Conservation (phyloP, 2,797 vertebrate genomes). For the Muscicapa comitata region DNA sequence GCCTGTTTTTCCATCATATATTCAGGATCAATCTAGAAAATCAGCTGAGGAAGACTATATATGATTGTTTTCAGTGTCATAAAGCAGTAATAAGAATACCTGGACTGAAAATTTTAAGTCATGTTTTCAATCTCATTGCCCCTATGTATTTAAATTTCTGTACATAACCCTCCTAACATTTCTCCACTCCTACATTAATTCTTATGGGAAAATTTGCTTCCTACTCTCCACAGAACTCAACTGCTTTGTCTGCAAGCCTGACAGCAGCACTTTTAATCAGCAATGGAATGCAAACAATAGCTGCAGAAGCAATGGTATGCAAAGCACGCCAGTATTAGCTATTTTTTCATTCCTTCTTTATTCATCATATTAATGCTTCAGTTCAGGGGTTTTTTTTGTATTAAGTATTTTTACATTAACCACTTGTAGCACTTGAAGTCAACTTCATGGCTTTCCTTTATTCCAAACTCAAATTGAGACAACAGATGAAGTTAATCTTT, state of each 20-base stretch:
- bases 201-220: not conserved
- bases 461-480: not conserved
- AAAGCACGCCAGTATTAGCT: not conserved
- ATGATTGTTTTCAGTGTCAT: not conserved
- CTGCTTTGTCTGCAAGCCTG: not conserved
- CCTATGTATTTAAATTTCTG: not conserved
- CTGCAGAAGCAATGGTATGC: not conserved
- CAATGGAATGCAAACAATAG: constrained; percentile 34
- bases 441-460: not conserved
- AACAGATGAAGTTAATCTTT: not conserved
- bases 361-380: not conserved
- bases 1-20: not conserved
- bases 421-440: not conserved
- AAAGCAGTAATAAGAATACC: not conserved
- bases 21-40: not conserved
- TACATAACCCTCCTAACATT: not conserved
- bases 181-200: not conserved
- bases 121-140: not conserved
- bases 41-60: not conserved
- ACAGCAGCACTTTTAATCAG: constrained; percentile 12
- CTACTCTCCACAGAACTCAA: not conserved
- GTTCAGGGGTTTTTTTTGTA: not conserved
- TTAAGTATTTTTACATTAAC: not conserved
- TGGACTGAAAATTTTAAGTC: not conserved
- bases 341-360: not conserved